A percentile compares a stretch with the other conserved stretches of the same genome.
phyloP scores from a whole-genome alignment of 2,888 invertebrate genomes.

The Adelognathus sp. region DNA sequence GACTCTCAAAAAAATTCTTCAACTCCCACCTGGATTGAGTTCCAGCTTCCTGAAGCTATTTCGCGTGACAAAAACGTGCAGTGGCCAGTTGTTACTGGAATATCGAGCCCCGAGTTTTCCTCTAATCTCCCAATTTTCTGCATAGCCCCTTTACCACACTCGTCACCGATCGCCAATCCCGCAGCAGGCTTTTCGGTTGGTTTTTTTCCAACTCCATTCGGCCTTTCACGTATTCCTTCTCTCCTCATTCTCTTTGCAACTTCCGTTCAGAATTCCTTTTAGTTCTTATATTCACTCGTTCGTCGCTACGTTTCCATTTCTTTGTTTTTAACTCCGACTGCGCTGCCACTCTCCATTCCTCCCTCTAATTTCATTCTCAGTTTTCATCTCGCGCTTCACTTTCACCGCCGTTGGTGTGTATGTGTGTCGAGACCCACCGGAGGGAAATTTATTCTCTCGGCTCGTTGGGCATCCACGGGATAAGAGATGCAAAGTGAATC shows the following conservation, averaged over 20 bases:
- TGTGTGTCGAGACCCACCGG: conserved; percentile 46
- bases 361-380: conserved; percentile 54
- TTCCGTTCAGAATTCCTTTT: conserved; percentile 18
- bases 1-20: background rate
- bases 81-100: background rate
- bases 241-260: background rate
- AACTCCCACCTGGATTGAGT: no score
- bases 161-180: background rate
- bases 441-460: conserved; percentile 61
- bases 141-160: background rate
- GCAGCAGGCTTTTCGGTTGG: no score
- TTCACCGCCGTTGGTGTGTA: conserved; percentile 31
- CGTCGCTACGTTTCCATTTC: conserved; percentile 25
- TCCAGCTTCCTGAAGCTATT: no score
- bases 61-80: background rate
- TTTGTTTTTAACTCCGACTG: background rate
- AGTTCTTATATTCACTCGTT: conserved; percentile 34
- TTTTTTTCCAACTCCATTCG: background rate
- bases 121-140: background rate
- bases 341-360: background rate
- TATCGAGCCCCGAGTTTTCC: background rate
- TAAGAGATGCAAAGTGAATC: conserved; percentile 63
- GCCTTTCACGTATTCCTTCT: background rate
- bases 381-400: conserved; percentile 53
- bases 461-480: conserved; percentile 53